Conservation (phyloP, 1,140 invertebrate genomes). For the Drosophila nigromelanica region DNA sequence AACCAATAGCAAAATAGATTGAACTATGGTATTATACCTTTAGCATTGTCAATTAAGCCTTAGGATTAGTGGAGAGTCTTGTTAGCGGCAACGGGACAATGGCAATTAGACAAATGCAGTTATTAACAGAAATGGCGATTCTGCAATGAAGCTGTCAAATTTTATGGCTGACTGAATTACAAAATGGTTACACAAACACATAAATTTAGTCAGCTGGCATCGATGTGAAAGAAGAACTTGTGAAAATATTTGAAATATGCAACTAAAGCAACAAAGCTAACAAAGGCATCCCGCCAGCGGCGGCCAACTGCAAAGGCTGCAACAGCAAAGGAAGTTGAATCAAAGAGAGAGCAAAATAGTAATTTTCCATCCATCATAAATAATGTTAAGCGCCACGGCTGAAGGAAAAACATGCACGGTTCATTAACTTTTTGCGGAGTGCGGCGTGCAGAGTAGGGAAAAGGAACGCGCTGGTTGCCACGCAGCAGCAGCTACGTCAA, state of each 20-base stretch:
- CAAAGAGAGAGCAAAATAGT: conserved; percentile 49
- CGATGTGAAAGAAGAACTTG: conserved; percentile 27
- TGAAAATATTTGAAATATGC: conserved; percentile 68
- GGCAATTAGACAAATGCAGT: conserved; percentile 40
- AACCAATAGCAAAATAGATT: background rate
- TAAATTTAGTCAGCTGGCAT: background rate
- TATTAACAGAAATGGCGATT: conserved; percentile 29
- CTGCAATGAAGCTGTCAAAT: conserved; percentile 21
- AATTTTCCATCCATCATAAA: conserved; percentile 83
- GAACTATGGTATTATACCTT: background rate
- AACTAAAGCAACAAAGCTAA: conserved; percentile 58
- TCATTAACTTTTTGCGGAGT: conserved; percentile 77
- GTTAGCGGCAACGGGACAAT: conserved; percentile 15
- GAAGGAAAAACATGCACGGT: conserved; percentile 83
- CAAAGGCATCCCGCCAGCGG: conserved; percentile 15
- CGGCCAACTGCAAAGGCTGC: conserved; percentile 46
- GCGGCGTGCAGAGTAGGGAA: conserved; percentile 43
- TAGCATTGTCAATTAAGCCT: conserved; percentile 42
- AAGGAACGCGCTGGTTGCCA: conserved; percentile 32
- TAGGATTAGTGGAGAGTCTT: conserved; percentile 60
- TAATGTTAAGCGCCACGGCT: conserved; percentile 84
- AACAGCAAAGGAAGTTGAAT: conserved; percentile 66
- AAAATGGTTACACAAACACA: conserved; percentile 43
- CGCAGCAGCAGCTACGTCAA: conserved; percentile 19
- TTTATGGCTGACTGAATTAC: conserved; percentile 39